Conservation (phyloP, 2,888 invertebrate species). For the Crioceris asparagi region DNA sequence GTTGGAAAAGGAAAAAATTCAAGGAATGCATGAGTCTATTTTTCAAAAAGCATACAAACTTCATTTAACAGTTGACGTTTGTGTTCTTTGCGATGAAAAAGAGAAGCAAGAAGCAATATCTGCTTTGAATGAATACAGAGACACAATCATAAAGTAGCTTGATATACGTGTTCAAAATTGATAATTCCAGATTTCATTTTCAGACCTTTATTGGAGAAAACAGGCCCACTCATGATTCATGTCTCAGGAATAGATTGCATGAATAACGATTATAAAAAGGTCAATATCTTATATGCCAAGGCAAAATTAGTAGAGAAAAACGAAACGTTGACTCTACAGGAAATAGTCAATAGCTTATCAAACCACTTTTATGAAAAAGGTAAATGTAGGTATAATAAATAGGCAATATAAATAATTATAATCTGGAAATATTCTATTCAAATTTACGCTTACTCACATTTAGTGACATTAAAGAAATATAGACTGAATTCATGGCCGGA, state of each 20-base stretch:
- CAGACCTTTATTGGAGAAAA: slow-evolving; percentile 25
- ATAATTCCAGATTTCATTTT: slow-evolving; percentile 10
- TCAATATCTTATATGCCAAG: slow-evolving; percentile 71
- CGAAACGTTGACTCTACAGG: slow-evolving; percentile 47
- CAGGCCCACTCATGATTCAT: slow-evolving; percentile 39
- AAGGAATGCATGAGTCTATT: slow-evolving; percentile 58
- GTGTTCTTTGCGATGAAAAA: slow-evolving; percentile 63
- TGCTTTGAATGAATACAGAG: slow-evolving; percentile 53
- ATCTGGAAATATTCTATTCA: too few relatives aligned
- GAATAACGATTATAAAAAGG: slow-evolving; percentile 77
- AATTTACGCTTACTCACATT: too few relatives aligned
- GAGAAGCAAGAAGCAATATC: slow-evolving; percentile 58
- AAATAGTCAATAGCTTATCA: slow-evolving; percentile 49
- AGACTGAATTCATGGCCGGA: too few relatives aligned
- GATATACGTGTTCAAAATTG: slow-evolving; percentile 19
- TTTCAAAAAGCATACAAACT: slow-evolving; percentile 64
- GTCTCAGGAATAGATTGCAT: slow-evolving; percentile 75
- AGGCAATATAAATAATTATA: too few relatives aligned
- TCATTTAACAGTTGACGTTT: slow-evolving; percentile 70
- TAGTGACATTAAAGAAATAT: too few relatives aligned
- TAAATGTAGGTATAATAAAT: too few relatives aligned
- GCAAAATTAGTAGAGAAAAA: slow-evolving; percentile 41
- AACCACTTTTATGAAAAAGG: slow-evolving; percentile 53
- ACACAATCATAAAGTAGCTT: slow-evolving; percentile 52
- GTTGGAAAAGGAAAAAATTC: slow-evolving; percentile 30